phyloP scores from a whole-genome alignment of 1,140 invertebrate species.

The Drosophila nigrodunni region DNA sequence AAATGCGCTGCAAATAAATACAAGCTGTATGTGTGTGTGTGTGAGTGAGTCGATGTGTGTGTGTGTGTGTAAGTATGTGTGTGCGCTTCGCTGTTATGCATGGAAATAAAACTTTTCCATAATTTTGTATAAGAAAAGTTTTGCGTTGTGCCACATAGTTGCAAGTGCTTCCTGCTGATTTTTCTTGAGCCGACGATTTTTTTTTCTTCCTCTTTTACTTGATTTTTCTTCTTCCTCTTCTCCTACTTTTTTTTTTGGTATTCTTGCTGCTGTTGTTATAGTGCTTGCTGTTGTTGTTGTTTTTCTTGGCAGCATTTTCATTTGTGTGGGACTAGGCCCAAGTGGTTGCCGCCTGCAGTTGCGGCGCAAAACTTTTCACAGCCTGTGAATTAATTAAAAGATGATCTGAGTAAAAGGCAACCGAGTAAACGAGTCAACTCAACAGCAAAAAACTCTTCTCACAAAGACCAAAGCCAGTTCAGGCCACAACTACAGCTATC shows the following conservation, averaged over 20 bases:
- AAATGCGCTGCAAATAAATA: constrained; percentile 53
- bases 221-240: constrained; percentile 48
- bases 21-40: constrained; percentile 24
- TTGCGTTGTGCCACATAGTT: constrained; percentile 76
- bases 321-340: constrained; percentile 70
- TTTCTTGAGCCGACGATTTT: constrained; percentile 43
- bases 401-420: constrained; percentile 76
- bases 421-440: constrained; percentile 48
- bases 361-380: constrained; percentile 71
- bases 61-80: constrained; percentile 36
- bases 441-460: neutral
- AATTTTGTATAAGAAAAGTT: constrained; percentile 82
- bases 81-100: constrained; percentile 63
- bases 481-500: neutral
- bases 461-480: neutral
- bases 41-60: constrained; percentile 1
- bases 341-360: constrained; percentile 59
- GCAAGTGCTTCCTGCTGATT: constrained; percentile 74
- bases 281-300: neutral
- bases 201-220: constrained; percentile 21
- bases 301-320: constrained; percentile 39
- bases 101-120: constrained; percentile 81
- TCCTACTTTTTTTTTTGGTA: neutral
- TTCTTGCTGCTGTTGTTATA: neutral
- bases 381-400: constrained; percentile 82